Evolutionary conservation across 2,797 vertebrate genomes (phyloP), one percentile per base, ranked within the genome.

Genomic region (Chelon labrosus): DNA sequence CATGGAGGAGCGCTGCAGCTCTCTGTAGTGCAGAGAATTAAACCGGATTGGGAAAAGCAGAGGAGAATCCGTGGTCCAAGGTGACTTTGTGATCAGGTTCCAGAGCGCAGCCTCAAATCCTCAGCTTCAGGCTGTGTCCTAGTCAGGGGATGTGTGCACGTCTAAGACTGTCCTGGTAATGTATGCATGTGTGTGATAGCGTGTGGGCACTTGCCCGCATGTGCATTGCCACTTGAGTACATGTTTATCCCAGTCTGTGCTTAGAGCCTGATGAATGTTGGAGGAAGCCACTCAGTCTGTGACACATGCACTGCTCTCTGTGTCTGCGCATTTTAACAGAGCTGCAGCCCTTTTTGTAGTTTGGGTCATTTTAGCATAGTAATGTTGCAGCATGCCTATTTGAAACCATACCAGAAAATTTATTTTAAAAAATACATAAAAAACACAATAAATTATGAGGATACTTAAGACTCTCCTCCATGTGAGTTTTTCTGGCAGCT

Each of bases 31-130:
- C 83, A 82, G 77, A 88, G 89, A 92, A 89, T 92, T 91, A 91
- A 92, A 91, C 82, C 78, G 88, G 91, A 93, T 93, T 93, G 91
- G 57, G 85, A 75, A 88, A 84, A 88, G 90, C 79, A 86, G 79
- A 86, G 83, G 84, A 91, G 88, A 89, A 89, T 90, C 88, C 90
- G 88, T 88, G 91, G 88, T 94, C 93, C 93, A 95, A 95, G 94
- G 94, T 95, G 94, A 95, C 94, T 94, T 95, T 95, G 93, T 93
- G 93, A 93, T 93, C 89, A 88, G 86, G 90, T 93, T 94, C 93
- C 94, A 94, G 90, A 91, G 91, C 82, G 63, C 86, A 92, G 92
- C 87, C 81, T 90, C 85, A 94, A 95, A 94, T 94, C 93, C 93
- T 91, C 87, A 84, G 90, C 92, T 92, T 79, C 85, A 73, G 88